Evolutionary conservation across 2,797 vertebrate genomes (phyloP), one percentile per base, ranked within the genome.

Genomic region (Perodicticus potto): DNA sequence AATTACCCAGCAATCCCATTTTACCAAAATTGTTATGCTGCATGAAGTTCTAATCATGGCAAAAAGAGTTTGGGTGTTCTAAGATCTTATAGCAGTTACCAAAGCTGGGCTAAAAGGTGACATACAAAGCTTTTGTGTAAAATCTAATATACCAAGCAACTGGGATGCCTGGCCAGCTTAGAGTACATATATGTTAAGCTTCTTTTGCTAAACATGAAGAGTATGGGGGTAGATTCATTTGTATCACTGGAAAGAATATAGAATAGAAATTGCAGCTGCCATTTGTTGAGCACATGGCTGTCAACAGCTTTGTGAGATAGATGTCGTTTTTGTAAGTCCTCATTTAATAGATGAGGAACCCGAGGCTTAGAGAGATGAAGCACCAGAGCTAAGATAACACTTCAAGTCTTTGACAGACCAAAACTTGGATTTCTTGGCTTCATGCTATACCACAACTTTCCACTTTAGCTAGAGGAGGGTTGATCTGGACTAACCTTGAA

Each of bases 1-100:
- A 95, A 96, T 95, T 86, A 85, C 87, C 61, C 90, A 97, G 57
- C 37, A 83, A 94, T 40, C 6, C 27, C 22, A 65, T 96, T 94
- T 94, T 86, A 96, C 96, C 83, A 93, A 78, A 96, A 63, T 37
- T 27, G 3, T 59, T 57, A 74, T 49, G 82, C 83, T 63, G 14
- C 55, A 29, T 74, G 49, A 95, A 61, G 55, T 85, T 85, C 65
- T 29, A 34, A 2, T 65, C 32, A 43, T 27, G 40, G 17, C 19
- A n/a, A 45, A 91, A 96, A 86, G 40, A 83, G 20, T 84, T 78
- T 9, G 23, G 5, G 59, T 93, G 61, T 40, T 40, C 40, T n/a
- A n/a, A n/a, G 57, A 70, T 89, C 45, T 91, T 74, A n/a, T 3
- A 65, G 89, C 20, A n/a, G 16, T 96, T 74, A n/a, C 67, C 53